phyloP scores from a whole-genome alignment of 2,797 vertebrate genomes.

The Heliangelus exortis region DNA sequence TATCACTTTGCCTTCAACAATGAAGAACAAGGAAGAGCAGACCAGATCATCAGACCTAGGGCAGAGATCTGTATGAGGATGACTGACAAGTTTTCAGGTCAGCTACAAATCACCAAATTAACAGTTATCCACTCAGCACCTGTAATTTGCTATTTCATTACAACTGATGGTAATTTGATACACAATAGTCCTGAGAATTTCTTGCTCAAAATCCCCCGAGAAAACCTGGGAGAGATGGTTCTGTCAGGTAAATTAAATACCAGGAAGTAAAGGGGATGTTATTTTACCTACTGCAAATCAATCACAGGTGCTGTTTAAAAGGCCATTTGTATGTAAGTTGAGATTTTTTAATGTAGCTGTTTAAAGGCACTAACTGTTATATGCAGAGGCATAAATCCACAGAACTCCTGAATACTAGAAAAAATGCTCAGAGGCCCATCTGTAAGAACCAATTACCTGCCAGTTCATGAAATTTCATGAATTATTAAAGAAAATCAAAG shows the following conservation, averaged over 20 bases:
- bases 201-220: neutral
- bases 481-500: conserved; percentile 49
- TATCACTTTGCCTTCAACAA: neutral
- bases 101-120: neutral
- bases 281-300: conserved; percentile 12
- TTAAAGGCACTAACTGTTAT: neutral
- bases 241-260: conserved; percentile 20
- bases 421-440: neutral
- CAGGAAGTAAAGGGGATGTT: conserved; percentile 16
- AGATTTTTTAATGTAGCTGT: neutral
- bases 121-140: neutral
- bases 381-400: conserved; percentile 29
- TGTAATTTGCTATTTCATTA: conserved; percentile 40
- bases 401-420: neutral
- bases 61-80: neutral
- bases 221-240: neutral
- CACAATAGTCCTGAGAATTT: neutral
- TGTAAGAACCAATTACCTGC: conserved; percentile 17
- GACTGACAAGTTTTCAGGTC: neutral
- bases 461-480: neutral
- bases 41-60: neutral
- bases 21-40: neutral
- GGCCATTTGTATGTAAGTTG: conserved; percentile 49
- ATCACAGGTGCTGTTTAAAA: conserved; percentile 37
- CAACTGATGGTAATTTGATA: neutral